These are phyloP conservation scores for Bungarus multicinctus DNA, from an alignment of 2,113 vertebrate genomes.

Conservation along the genomic window DNA sequence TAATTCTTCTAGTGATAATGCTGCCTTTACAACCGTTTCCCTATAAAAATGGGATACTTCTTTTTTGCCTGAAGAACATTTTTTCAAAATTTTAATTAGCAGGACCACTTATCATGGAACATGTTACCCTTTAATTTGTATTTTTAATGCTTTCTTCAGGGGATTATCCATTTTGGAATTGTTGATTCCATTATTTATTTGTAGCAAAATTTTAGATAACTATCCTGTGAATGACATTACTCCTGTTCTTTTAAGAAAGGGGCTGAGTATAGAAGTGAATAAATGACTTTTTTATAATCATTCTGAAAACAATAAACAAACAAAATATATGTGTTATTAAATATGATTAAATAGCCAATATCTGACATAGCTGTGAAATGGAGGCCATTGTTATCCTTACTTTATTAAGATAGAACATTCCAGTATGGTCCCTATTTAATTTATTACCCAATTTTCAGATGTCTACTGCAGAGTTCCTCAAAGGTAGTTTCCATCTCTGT, in stretches of 20 bases:
- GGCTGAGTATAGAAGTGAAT: neutral
- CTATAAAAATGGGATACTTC: neutral
- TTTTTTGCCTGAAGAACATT: neutral
- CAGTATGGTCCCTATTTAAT: constrained; percentile 27
- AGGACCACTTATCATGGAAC: neutral
- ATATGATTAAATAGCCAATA: neutral
- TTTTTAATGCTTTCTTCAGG: neutral
- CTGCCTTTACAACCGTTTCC: neutral
- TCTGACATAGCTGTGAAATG: neutral
- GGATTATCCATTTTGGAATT: neutral
- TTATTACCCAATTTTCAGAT: constrained; percentile 26
- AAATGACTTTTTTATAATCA: neutral
- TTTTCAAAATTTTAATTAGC: neutral
- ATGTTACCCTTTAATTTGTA: neutral
- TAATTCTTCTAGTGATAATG: neutral
- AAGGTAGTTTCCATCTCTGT: constrained; percentile 61
- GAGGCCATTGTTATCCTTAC: neutral
- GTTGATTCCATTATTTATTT: neutral
- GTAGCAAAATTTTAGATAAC: neutral
- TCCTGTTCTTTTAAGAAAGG: neutral
- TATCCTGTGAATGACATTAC: neutral
- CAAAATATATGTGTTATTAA: neutral
- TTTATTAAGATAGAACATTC: constrained; percentile 13
- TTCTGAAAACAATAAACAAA: neutral
- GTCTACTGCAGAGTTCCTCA: constrained; percentile 38